A percentile compares a stretch with the other conserved stretches of the same genome.
Evolutionary conservation across 2,888 invertebrate genomes (phyloP).

Genomic region (Polydrusus cervinus): DNA sequence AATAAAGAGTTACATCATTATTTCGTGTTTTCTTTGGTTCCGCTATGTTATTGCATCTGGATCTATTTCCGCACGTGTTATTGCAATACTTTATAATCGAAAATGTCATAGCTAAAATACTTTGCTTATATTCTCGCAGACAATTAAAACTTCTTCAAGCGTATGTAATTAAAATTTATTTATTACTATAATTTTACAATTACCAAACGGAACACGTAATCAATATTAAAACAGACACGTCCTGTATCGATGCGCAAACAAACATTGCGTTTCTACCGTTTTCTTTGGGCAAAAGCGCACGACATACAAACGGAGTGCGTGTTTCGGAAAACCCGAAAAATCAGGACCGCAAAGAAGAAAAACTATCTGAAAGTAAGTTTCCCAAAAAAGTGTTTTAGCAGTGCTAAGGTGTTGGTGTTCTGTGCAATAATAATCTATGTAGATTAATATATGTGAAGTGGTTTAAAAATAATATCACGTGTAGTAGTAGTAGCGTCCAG

Average conservation of each 20-base stretch:
- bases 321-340: not conserved
- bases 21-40: no score
- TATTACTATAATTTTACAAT: not conserved
- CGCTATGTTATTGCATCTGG: no score
- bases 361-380: not conserved
- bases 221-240: not conserved
- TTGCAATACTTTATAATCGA: no score
- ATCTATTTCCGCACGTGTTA: no score
- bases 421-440: not conserved
- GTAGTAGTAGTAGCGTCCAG: not conserved
- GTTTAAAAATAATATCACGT: not conserved
- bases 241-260: constrained; percentile 12
- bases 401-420: not conserved
- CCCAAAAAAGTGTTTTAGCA: not conserved
- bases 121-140: no score
- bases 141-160: no score
- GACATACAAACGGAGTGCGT: not conserved
- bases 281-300: not conserved
- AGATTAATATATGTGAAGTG: not conserved
- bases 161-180: not conserved
- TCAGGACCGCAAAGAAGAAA: not conserved
- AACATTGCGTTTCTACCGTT: not conserved
- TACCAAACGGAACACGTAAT: not conserved
- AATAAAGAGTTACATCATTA: no score
- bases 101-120: no score